Conservation (phyloP, 2,113 vertebrate species). For the Oreochromis spilurus region DNA sequence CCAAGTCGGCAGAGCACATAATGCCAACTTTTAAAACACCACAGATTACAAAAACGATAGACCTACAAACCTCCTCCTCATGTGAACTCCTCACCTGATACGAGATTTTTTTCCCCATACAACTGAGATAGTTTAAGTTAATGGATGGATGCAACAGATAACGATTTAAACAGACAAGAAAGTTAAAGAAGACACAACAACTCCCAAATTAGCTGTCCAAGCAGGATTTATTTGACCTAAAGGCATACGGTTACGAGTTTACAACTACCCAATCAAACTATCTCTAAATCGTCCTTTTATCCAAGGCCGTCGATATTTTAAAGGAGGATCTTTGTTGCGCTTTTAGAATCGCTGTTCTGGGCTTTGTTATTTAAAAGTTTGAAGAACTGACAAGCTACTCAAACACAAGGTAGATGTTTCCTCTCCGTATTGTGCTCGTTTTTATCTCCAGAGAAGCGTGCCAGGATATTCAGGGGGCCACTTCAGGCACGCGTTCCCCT, state of each 20-base stretch:
- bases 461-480: constrained; percentile 16
- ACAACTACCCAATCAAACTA: not conserved
- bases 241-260: not conserved
- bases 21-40: not conserved
- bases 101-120: rapidly evolving
- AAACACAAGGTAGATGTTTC: not conserved
- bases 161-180: not conserved
- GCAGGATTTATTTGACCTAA: not conserved
- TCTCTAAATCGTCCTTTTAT: not conserved
- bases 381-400: not conserved
- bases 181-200: not conserved
- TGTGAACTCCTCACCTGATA: not conserved
- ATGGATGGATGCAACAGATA: not conserved
- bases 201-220: not conserved
- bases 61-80: not conserved
- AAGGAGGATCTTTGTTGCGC: not conserved
- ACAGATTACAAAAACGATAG: not conserved
- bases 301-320: not conserved
- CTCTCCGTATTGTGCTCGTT: not conserved
- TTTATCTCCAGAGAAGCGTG: constrained; percentile 24
- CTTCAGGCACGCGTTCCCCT: constrained; percentile 53
- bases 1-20: rapidly evolving
- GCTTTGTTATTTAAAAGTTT: not conserved
- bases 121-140: not conserved
- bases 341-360: not conserved